Conservation (phyloP, 2,113 vertebrate species). For the Salvator merianae region DNA sequence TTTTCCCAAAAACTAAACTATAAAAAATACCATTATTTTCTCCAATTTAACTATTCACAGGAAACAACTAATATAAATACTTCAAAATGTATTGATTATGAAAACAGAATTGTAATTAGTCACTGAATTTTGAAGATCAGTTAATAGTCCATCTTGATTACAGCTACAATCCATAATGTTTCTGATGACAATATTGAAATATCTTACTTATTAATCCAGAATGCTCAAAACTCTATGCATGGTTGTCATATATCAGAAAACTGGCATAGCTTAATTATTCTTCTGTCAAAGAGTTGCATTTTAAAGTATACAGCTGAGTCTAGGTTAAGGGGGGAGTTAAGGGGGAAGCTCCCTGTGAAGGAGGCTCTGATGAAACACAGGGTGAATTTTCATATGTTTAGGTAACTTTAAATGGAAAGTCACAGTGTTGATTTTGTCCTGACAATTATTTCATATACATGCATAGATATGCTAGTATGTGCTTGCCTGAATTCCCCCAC, state of each 20-base stretch:
- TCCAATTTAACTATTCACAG: background rate
- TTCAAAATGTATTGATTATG: background rate
- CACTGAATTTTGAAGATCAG: background rate
- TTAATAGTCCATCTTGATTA: background rate
- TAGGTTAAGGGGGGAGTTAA: too few relatives aligned
- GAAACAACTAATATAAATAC: background rate
- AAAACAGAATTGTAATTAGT: slow-evolving; percentile 10
- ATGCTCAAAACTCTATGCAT: background rate
- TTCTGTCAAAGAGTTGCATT: background rate
- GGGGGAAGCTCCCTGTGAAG: too few relatives aligned
- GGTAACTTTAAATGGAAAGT: too few relatives aligned
- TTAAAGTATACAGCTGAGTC: background rate
- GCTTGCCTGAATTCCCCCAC: background rate
- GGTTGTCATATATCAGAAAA: background rate
- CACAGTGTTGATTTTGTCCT: too few relatives aligned
- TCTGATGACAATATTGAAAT: background rate
- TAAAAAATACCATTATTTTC: background rate
- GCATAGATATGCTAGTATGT: background rate
- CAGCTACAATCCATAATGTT: background rate
- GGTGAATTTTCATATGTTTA: too few relatives aligned
- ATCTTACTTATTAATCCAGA: slow-evolving; percentile 2
- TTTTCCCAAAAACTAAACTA: background rate
- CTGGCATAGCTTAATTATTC: background rate
- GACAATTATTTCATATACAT: background rate
- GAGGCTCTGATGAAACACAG: too few relatives aligned